These are phyloP conservation scores for Catagonus wagneri DNA, from an alignment of 2,113 vertebrate genomes.

Conservation along the genomic window DNA sequence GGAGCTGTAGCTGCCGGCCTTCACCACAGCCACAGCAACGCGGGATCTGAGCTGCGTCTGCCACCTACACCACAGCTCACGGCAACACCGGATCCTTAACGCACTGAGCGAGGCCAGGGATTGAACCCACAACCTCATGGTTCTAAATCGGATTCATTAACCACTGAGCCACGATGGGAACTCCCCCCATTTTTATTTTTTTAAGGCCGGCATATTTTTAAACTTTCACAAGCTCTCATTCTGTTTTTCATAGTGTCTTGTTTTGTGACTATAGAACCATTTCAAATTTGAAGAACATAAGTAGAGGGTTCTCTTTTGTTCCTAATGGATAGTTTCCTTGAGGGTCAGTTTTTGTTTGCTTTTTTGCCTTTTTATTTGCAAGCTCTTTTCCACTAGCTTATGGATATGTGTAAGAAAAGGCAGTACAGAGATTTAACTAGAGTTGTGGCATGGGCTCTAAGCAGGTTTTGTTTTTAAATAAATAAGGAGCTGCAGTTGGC, in stretches of 20 bases:
- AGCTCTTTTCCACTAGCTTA: not conserved
- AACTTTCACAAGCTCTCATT: not conserved
- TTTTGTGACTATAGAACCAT: not conserved
- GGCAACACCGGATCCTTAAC: no score
- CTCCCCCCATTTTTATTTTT: not conserved
- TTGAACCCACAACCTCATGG: no score
- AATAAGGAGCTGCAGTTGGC: not conserved
- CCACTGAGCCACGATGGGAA: no score
- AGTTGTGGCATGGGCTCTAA: not conserved
- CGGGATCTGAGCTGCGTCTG: no score
- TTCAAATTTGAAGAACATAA: conserved; percentile 4
- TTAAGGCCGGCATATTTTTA: not conserved
- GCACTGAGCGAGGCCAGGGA: no score
- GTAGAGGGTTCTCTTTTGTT: not conserved
- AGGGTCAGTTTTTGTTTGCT: not conserved
- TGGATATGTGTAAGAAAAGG: not conserved
- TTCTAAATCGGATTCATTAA: no score
- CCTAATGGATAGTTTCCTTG: not conserved
- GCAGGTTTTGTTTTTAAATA: not conserved
- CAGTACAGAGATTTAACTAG: not conserved
- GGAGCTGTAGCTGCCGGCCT: no score
- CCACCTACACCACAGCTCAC: no score
- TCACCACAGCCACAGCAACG: no score
- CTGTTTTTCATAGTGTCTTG: not conserved
- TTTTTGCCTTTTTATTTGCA: not conserved